Evolutionary conservation across 2,113 vertebrate genomes (phyloP).

Genomic region (Sitta europaea): DNA sequence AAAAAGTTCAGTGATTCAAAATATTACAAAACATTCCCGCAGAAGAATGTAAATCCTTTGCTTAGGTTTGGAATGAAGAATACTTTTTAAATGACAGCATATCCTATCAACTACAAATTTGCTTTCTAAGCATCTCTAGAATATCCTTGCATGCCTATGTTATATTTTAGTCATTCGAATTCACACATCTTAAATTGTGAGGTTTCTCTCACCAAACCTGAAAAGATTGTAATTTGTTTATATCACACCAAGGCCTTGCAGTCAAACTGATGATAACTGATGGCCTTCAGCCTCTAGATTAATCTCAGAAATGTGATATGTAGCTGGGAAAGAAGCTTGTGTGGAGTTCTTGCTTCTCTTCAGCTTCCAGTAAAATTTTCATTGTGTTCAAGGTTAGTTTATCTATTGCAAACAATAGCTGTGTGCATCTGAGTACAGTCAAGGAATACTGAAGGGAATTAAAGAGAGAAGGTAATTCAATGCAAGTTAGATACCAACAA

Average conservation of each 20-base stretch:
- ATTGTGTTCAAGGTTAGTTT: neutral
- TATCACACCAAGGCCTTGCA: neutral
- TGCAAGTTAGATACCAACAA: neutral
- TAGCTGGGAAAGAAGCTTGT: neutral
- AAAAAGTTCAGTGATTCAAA: neutral
- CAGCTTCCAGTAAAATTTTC: neutral
- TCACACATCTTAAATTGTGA: neutral
- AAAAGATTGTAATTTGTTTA: neutral
- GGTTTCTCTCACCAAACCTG: neutral
- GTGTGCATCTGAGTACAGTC: neutral
- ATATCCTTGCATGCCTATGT: neutral
- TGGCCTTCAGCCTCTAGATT: neutral
- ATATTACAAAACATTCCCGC: neutral
- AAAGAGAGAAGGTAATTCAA: neutral
- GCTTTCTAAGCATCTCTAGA: neutral
- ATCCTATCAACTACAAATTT: neutral
- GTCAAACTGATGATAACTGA: neutral
- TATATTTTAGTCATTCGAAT: neutral
- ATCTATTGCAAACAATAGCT: neutral
- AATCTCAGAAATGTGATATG: neutral
- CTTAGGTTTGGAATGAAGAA: neutral
- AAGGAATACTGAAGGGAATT: neutral
- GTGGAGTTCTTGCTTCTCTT: neutral
- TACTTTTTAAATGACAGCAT: neutral
- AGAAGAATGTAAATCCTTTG: neutral